Evolutionary conservation across 64 coral and sea anemone species (phyloP).

Genomic region (Dendronephthya gigantea): DNA sequence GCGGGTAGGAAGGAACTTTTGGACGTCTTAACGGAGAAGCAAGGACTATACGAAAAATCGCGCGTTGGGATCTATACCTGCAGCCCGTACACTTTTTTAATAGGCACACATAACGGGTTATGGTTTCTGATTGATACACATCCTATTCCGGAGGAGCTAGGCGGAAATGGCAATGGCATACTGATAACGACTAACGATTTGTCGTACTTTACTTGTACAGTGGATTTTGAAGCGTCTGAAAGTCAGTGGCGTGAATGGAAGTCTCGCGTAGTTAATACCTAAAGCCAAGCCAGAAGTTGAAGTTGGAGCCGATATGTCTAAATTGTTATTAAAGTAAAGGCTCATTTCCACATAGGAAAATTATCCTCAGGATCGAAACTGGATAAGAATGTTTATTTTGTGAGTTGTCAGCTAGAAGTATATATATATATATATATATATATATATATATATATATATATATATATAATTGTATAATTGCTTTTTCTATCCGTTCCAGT

Average conservation of each 20-base stretch:
- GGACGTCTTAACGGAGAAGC: background rate
- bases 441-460: too few species aligned
- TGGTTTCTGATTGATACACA: background rate
- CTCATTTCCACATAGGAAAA: too few species aligned
- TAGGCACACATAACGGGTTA: too few species aligned
- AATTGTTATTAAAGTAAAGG: too few species aligned
- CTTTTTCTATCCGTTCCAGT: too few species aligned
- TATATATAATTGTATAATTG: too few species aligned
- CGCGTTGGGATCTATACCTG: background rate
- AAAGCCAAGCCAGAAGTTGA: background rate
- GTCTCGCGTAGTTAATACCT: background rate
- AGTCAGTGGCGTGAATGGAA: background rate
- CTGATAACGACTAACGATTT: background rate
- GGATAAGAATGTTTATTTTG: too few species aligned
- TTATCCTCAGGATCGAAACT: too few species aligned
- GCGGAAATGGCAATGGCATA: background rate
- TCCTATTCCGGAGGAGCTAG: background rate
- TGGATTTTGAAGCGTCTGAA: constrained; percentile 11
- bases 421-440: too few species aligned
- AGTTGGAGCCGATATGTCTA: too few species aligned
- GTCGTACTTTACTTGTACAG: background rate
- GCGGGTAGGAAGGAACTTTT: background rate
- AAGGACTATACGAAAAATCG: background rate
- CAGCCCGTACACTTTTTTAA: too few species aligned
- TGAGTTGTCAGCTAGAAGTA: too few species aligned